phyloP scores from a whole-genome alignment of 2,797 vertebrate species.

The Falco biarmicus region DNA sequence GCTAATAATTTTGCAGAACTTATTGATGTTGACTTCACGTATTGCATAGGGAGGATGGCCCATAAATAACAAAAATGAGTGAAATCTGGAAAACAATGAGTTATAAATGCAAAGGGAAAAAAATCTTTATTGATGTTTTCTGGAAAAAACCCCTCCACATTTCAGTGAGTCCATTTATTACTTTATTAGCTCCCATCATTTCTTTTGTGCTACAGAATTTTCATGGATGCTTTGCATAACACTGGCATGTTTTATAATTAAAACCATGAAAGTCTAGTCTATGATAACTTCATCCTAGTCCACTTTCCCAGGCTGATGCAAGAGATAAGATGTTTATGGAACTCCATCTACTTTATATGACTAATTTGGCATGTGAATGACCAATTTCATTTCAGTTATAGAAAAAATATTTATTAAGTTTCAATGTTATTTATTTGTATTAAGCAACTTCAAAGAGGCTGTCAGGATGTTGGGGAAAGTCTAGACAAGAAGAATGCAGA shows the following conservation, averaged over 20 bases:
- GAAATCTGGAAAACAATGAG: constrained; percentile 84
- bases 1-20: constrained; percentile 94
- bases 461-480: constrained; percentile 41
- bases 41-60: constrained; percentile 91
- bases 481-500: constrained; percentile 70
- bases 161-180: constrained; percentile 15
- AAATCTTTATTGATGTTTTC: not conserved
- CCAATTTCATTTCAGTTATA: constrained; percentile 22
- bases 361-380: constrained; percentile 31
- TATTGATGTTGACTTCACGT: constrained; percentile 93
- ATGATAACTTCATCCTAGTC: constrained; percentile 27
- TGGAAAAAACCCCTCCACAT: not conserved
- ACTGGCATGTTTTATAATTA: constrained; percentile 48
- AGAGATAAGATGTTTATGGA: constrained; percentile 56
- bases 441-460: constrained; percentile 56
- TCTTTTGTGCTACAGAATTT: not conserved
- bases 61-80: constrained; percentile 95
- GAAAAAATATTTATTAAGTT: constrained; percentile 55
- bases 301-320: constrained; percentile 40
- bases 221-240: constrained; percentile 34
- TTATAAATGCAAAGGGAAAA: not conserved
- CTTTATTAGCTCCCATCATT: not conserved
- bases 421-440: constrained; percentile 57
- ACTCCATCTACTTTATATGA: constrained; percentile 30
- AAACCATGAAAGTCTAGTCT: constrained; percentile 45